phyloP scores from a whole-genome alignment of 2,888 invertebrate genomes.

The Subacronicta megacephala region DNA sequence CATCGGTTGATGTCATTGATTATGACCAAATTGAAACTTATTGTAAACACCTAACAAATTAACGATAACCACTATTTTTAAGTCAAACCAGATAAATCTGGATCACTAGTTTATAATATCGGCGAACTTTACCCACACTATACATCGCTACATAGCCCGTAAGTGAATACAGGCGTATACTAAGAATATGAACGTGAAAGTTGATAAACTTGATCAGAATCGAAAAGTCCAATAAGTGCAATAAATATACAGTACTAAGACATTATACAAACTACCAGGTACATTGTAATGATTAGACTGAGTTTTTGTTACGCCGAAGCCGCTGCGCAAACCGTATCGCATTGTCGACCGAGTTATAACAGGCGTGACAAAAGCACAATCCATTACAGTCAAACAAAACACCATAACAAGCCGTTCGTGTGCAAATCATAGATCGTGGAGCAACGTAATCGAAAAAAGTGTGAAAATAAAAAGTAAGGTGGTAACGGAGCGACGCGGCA shows the following conservation, averaged over 20 bases:
- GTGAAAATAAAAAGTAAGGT: constrained; percentile 63
- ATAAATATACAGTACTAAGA: constrained; percentile 62
- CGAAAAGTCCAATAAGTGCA: constrained; percentile 49
- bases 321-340: constrained; percentile 57
- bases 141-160: no score
- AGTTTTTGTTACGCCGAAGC: constrained; percentile 69
- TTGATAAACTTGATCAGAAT: constrained; percentile 17
- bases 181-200: no score
- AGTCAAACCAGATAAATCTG: constrained; percentile 11
- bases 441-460: constrained; percentile 76
- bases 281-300: constrained; percentile 65
- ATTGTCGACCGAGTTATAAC: constrained; percentile 52
- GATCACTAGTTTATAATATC: constrained; percentile 6
- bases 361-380: constrained; percentile 74
- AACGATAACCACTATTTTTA: constrained; percentile 27
- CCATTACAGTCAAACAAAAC: constrained; percentile 67
- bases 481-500: constrained; percentile 49
- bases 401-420: constrained; percentile 82
- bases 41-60: constrained; percentile 59
- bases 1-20: constrained; percentile 69
- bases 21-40: constrained; percentile 59
- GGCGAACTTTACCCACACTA: no score
- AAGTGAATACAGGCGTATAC: no score
- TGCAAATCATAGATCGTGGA: constrained; percentile 84
- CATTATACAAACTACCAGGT: constrained; percentile 65